Percentiles rank a stretch among this genome's conserved stretches.
Evolutionary conservation across 2,113 vertebrate species (phyloP).

Genomic region (Xiphophorus couchianus): DNA sequence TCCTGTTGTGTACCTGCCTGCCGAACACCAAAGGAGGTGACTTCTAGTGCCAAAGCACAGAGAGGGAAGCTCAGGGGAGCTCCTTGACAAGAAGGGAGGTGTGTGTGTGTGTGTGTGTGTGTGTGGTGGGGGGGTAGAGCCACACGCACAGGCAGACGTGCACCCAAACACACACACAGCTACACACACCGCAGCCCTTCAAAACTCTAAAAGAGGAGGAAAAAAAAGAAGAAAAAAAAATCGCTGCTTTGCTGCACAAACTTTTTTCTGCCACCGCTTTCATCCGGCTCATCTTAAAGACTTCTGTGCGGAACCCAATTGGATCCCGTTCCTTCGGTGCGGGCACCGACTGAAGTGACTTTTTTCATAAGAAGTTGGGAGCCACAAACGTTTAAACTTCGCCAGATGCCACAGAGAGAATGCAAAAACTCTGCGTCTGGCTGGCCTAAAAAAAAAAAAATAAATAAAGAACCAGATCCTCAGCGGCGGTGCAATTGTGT

Average conservation of each 20-base stretch:
- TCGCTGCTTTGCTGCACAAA: conserved; percentile 80
- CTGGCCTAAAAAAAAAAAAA: conserved; percentile 27
- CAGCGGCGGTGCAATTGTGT: conserved; percentile 60
- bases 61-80: conserved; percentile 80
- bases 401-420: conserved; percentile 62
- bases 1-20: conserved; percentile 85
- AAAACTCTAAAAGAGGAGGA: conserved; percentile 79
- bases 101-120: neutral
- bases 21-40: conserved; percentile 83
- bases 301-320: conserved; percentile 68
- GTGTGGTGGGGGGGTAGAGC: conserved; percentile 48
- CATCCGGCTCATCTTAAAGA: conserved; percentile 75
- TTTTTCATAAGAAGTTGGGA: conserved; percentile 68
- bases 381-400: conserved; percentile 71
- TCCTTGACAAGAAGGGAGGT: conserved; percentile 66
- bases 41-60: conserved; percentile 80
- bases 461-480: no score
- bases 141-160: conserved; percentile 15
- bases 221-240: conserved; percentile 42
- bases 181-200: conserved; percentile 64
- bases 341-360: conserved; percentile 75
- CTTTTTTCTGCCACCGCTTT: conserved; percentile 81
- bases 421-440: conserved; percentile 41
- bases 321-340: conserved; percentile 63
- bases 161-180: neutral